These are phyloP conservation scores for Leptogaster cylindrica DNA, from an alignment of 2,888 invertebrate genomes.

Conservation along the genomic window DNA sequence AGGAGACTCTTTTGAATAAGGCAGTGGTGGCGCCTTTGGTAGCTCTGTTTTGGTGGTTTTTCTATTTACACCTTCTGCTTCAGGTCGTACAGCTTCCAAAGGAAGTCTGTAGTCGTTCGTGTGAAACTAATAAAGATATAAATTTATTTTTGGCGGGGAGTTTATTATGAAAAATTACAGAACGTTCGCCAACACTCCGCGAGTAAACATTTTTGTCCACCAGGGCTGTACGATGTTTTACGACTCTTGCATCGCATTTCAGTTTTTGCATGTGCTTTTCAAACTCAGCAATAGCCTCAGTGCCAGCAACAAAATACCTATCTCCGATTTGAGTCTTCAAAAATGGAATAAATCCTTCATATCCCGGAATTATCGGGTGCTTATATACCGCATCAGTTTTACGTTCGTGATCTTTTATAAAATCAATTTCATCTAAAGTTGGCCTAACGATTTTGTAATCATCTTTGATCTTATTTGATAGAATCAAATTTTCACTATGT, in stretches of 20 bases:
- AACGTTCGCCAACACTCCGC: conserved; percentile 55
- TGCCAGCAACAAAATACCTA: conserved; percentile 73
- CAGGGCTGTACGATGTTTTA: conserved; percentile 54
- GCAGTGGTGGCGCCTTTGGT: conserved; percentile 45
- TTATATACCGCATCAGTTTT: conserved; percentile 74
- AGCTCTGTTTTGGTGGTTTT: conserved; percentile 66
- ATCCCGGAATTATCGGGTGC: conserved; percentile 77
- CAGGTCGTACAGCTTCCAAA: conserved; percentile 70
- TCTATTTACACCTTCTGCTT: conserved; percentile 69
- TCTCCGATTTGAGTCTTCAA: conserved; percentile 73
- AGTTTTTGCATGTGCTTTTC: conserved; percentile 69
- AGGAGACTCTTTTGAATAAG: conserved; percentile 56
- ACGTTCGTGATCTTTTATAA: conserved; percentile 69
- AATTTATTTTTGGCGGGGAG: background rate
- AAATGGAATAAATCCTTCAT: conserved; percentile 72
- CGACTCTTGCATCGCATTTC: conserved; percentile 62
- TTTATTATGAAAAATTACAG: conserved; percentile 49
- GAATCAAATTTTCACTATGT: conserved; percentile 73
- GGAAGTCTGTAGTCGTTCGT: conserved; percentile 75
- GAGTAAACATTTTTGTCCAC: conserved; percentile 53
- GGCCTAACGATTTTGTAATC: conserved; percentile 67
- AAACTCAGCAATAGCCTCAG: conserved; percentile 76
- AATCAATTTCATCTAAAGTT: conserved; percentile 70
- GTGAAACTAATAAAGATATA: conserved; percentile 65
- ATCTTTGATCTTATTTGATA: conserved; percentile 64